Base-by-base conservation (phyloP, 2,888 invertebrate species). In the Himalopsyche tibetana region DNA sequence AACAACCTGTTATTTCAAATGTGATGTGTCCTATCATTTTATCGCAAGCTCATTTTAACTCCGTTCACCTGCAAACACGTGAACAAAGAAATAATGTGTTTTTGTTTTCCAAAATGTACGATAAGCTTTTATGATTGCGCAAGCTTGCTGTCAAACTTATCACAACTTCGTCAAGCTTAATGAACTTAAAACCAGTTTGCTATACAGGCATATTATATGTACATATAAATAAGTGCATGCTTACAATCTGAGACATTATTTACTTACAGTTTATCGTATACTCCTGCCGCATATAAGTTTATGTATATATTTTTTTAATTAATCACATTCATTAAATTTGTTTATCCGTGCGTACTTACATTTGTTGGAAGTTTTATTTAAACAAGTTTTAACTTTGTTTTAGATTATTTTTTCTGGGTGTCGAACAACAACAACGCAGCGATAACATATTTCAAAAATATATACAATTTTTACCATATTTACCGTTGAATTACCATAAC, bases 101-200 rank as follows among this genome's bases (percentile, higher is more conserved):
- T 69, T 19, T 69, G 2, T 45, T 45, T 74, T 74, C 38, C 15
- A 38, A 19, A 63, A 74, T 12, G 15, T 38, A 74, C 15, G 74
- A 74, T 74, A 74, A 74, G 74, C 74, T 74, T 74, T 74, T 74
- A 36, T 36, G 19, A 74, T 74, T 74, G 15, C 36, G 74, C 74
- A 38, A 74, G 74, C 74, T 74, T 36, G 36, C 74, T 36, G 74
- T 74, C 74, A 74, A 74, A 74, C 38, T 51, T 28, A 74, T 74
- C 74, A 74, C 74, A 74, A 74, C 36, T 74, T 4, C 36, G 74
- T 74, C 74, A 74, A 38, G 74, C 36, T 74, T 28, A 74, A 74
- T 74, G 38, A 74, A 74, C 74, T 74, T 74, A 74, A 74, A 74
- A 74, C 74, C 74, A 38, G 74, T 74, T 74, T 74, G 9, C 12